Percentiles rank a stretch among this genome's conserved stretches.
Evolutionary conservation across 1,140 invertebrate genomes (phyloP).

Genomic region (Acromyrmex heyeri): DNA sequence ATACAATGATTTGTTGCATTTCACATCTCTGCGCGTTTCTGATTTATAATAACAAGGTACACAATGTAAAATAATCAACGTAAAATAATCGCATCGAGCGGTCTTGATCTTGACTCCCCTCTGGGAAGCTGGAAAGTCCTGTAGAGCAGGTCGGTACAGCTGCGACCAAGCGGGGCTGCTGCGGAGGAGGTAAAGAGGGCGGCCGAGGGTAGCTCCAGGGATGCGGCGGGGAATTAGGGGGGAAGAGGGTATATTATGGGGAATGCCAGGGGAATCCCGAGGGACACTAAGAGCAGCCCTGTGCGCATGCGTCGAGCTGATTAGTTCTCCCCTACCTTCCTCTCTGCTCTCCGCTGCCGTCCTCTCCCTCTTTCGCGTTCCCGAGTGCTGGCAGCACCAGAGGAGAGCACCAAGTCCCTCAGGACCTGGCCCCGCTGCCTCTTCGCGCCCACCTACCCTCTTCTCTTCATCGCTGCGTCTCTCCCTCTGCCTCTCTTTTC

Average conservation of each 20-base stretch:
- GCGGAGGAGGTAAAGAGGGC: conserved; percentile 66
- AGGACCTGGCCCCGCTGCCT: conserved; percentile 82
- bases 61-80: conserved; percentile 46
- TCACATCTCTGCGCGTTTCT: neutral
- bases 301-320: conserved; percentile 84
- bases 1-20: neutral
- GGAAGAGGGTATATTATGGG: conserved; percentile 80
- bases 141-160: conserved; percentile 65
- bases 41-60: conserved; percentile 34
- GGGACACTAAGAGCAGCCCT: conserved; percentile 79
- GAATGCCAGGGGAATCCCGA: conserved; percentile 83
- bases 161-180: conserved; percentile 58
- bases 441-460: conserved; percentile 74
- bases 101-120: conserved; percentile 59
- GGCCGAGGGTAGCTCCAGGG: conserved; percentile 34
- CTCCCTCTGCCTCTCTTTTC: conserved; percentile 2
- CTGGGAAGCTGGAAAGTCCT: conserved; percentile 74
- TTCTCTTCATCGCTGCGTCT: conserved; percentile 59
- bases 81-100: conserved; percentile 48
- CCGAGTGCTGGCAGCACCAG: conserved; percentile 82
- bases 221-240: conserved; percentile 62
- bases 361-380: conserved; percentile 72
- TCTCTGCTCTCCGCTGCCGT: conserved; percentile 50
- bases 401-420: conserved; percentile 82
- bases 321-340: conserved; percentile 80